Conservation (phyloP, 2,888 invertebrate genomes). For the Mantis religiosa region DNA sequence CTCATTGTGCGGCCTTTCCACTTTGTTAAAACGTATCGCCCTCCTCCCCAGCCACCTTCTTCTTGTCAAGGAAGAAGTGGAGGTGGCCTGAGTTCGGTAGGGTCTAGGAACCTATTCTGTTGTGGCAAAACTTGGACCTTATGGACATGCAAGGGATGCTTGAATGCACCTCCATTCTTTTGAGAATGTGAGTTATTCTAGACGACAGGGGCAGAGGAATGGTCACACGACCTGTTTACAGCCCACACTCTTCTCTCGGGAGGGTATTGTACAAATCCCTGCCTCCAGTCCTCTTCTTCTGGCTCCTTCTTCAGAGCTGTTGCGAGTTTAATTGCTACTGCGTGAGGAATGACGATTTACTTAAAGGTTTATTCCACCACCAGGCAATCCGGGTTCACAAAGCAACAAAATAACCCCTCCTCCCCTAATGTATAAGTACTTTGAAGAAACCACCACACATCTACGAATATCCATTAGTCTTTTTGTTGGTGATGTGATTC, state of each 20-base stretch:
- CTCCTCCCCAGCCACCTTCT: not conserved
- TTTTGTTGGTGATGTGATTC: too few species aligned
- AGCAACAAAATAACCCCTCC: too few species aligned
- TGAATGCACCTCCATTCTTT: not conserved
- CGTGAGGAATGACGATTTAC: not conserved
- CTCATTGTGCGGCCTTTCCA: constrained; percentile 2
- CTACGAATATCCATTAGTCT: too few species aligned
- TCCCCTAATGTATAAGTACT: too few species aligned
- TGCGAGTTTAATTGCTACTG: not conserved
- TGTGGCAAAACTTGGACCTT: not conserved
- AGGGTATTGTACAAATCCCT: not conserved
- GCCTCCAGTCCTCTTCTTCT: not conserved
- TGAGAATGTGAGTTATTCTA: not conserved
- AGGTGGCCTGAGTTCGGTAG: not conserved
- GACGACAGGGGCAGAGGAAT: constrained; percentile 7
- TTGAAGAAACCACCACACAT: too few species aligned
- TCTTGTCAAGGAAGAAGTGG: not conserved
- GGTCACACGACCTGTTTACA: constrained; percentile 19
- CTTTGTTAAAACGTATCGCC: constrained; percentile 15
- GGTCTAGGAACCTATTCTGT: not conserved
- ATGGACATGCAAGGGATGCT: not conserved
- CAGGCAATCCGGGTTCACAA: too few species aligned
- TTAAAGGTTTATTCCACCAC: not conserved
- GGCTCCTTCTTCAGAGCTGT: not conserved
- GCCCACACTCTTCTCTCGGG: not conserved